A percentile compares a stretch with the other conserved stretches of the same genome.
phyloP scores from a whole-genome alignment of 2,797 vertebrate species.

The Mallotus villosus region DNA sequence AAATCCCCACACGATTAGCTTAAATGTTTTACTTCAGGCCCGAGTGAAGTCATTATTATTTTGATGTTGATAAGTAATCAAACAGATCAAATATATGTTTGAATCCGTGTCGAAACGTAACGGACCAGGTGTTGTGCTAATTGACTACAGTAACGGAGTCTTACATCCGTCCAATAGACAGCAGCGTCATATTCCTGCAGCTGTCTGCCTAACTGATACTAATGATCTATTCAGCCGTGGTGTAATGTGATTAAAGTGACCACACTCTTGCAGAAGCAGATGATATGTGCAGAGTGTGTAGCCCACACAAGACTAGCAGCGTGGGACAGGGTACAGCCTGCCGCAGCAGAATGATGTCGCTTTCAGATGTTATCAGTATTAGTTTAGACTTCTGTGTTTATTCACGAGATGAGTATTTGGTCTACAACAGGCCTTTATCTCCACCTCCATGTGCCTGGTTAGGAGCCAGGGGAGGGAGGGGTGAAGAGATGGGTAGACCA shows the following conservation, averaged over 20 bases:
- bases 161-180: neutral
- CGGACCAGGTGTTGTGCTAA: neutral
- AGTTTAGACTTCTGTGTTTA: neutral
- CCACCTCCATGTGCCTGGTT: neutral
- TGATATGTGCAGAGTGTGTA: too few relatives aligned
- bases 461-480: neutral
- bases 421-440: neutral
- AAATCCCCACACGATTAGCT: neutral
- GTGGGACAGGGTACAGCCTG: neutral
- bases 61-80: neutral
- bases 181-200: neutral
- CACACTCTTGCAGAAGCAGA: neutral
- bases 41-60: neutral
- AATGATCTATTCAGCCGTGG: neutral
- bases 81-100: neutral
- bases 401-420: neutral
- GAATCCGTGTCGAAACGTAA: neutral
- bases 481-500: too few relatives aligned
- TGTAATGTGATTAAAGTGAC: neutral
- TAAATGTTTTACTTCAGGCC: neutral
- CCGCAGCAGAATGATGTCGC: too few relatives aligned
- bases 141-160: neutral
- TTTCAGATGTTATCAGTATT: too few relatives aligned
- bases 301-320: neutral
- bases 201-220: neutral